Evolutionary conservation across 2,113 vertebrate genomes (phyloP), one percentile per base, ranked within the genome.

Genomic region (Siphamia tubifer): DNA sequence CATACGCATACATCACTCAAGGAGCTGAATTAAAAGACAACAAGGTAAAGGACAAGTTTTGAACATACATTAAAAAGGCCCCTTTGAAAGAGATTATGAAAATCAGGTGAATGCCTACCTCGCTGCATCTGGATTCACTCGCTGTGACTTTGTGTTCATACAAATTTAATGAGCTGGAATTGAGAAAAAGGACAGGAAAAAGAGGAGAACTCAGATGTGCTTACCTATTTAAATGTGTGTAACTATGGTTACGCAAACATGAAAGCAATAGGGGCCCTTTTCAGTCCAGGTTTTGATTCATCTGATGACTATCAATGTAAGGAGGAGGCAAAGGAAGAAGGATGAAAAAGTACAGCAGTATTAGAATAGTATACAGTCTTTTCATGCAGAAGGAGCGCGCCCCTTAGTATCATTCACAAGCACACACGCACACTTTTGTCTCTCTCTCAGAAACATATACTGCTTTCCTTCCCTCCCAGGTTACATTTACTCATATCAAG

Each of bases 211-310:
- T 86, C 78, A 68, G 84, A 89, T 84, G 74, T 58, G 81, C 77
- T 90, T 89, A 92, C 89, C 84, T 90, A 83, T 92, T 91, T 81
- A 87, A 89, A 89, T 80, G 72, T 83, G 77, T 24, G 90, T 92
- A 84, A 66, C 90, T 87, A 91, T 92, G 91, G 91, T 90, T 86
- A 91, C 91, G 17, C 85, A 89, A 90, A 93, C 87, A 91, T 92
- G 88, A 92, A 92, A 91, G 90, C 85, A 69, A 63, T 55, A 47
- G 53, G 43, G 38, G 65, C 77, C 76, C 82, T 81, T 89, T 90
- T 86, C 78, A 82, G 75, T 67, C 74, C 78, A 55, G 69, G 63
- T 82, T 85, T 70, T 82, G 72, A 90, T 89, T 89, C 66, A 81
- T 82, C 68, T 28, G 36, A 58, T 75, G 82, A 77, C 85, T 79